Evolutionary conservation across 2,113 vertebrate genomes (phyloP).

Genomic region (Tachycineta bicolor): DNA sequence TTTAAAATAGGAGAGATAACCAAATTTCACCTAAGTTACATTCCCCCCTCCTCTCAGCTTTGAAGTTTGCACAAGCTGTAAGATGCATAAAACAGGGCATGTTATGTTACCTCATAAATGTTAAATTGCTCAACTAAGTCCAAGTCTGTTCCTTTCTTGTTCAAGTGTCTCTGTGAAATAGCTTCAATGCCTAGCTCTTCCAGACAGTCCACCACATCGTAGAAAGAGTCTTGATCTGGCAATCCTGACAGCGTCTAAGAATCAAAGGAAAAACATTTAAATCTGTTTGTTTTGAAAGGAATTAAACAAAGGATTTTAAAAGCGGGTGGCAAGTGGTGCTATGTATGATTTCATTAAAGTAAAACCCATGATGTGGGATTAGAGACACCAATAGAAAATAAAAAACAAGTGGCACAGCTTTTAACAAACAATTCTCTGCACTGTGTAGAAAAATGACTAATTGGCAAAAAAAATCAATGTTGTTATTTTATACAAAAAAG

Average conservation of each 20-base stretch:
- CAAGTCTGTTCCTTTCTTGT: conserved; percentile 92
- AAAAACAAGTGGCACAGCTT: conserved; percentile 39
- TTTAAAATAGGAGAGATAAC: conserved; percentile 45
- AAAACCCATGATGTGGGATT: conserved; percentile 11
- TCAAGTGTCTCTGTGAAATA: conserved; percentile 88
- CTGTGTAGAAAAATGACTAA: conserved; percentile 11
- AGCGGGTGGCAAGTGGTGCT: neutral
- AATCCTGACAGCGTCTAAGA: conserved; percentile 88
- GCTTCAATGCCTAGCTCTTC: conserved; percentile 92
- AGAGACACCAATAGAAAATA: neutral
- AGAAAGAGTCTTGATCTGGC: conserved; percentile 95
- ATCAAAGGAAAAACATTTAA: conserved; percentile 65
- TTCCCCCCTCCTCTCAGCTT: neutral
- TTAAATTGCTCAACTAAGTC: conserved; percentile 95
- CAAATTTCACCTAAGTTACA: neutral
- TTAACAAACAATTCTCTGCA: conserved; percentile 17
- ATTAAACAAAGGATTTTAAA: conserved; percentile 51
- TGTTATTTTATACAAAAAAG: conserved; percentile 19
- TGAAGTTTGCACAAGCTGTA: conserved; percentile 16
- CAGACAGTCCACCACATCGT: conserved; percentile 94
- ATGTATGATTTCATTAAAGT: conserved; percentile 36
- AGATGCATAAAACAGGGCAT: conserved; percentile 26
- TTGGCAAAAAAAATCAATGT: conserved; percentile 44
- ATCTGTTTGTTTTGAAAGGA: conserved; percentile 51
- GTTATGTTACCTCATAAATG: conserved; percentile 90